These are phyloP conservation scores for Acanthococcus lagerstroemiae DNA, from an alignment of 2,888 invertebrate species.

Conservation along the genomic window DNA sequence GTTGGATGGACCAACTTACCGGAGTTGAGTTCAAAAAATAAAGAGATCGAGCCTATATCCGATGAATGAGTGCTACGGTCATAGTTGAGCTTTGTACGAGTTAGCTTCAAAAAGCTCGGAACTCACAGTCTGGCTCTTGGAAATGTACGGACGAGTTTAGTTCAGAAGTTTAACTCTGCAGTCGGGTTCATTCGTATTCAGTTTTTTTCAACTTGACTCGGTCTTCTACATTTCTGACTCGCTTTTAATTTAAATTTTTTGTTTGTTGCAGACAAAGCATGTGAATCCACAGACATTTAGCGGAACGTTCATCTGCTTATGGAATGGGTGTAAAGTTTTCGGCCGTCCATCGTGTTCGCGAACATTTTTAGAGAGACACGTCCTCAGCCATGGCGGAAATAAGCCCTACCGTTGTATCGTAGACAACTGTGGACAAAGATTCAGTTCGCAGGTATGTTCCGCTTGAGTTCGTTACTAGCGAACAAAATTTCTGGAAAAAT, in stretches of 20 bases:
- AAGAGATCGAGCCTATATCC: too few relatives aligned
- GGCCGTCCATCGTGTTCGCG: constrained; percentile 83
- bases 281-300: constrained; percentile 74
- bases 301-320: constrained; percentile 80
- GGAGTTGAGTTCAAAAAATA: too few relatives aligned
- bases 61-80: too few relatives aligned
- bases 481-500: too few relatives aligned
- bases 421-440: constrained; percentile 75
- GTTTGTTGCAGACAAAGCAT: constrained; percentile 57
- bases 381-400: constrained; percentile 80
- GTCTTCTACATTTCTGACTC: constrained; percentile 13
- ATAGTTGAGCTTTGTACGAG: too few relatives aligned
- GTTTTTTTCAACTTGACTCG: too few relatives aligned
- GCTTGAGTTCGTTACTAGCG: too few relatives aligned
- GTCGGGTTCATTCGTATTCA: neutral
- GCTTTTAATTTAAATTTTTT: constrained; percentile 15
- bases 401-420: constrained; percentile 94
- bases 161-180: neutral
- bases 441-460: constrained; percentile 75
- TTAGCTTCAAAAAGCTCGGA: too few relatives aligned
- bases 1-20: too few relatives aligned
- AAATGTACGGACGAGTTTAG: neutral
- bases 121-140: too few relatives aligned
- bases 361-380: constrained; percentile 87
- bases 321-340: constrained; percentile 90